These are phyloP conservation scores for Caenorhabditis wallacei DNA, from an alignment of 2,888 invertebrate genomes.

Conservation along the genomic window DNA sequence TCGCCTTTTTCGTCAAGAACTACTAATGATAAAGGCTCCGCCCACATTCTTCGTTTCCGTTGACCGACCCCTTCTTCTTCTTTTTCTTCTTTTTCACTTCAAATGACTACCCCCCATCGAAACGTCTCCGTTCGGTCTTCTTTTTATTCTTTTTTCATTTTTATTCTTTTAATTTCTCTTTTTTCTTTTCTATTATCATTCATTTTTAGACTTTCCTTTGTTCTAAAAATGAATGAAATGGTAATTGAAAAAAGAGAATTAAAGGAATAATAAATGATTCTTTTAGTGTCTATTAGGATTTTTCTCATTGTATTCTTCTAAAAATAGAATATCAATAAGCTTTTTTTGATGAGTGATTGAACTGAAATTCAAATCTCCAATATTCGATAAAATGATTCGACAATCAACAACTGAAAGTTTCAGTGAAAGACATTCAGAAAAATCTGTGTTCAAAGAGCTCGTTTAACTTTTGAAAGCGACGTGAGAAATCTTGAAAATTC, in stretches of 20 bases:
- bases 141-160: constrained; percentile 5
- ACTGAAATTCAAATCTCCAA: too few species aligned
- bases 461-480: too few species aligned
- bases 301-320: too few species aligned
- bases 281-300: too few species aligned
- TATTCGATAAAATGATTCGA: too few species aligned
- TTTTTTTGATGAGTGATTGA: too few species aligned
- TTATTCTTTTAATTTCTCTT: too few species aligned
- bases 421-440: too few species aligned
- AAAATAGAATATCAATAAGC: too few species aligned
- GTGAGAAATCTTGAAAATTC: too few species aligned
- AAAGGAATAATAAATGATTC: not conserved
- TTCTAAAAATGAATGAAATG: constrained; percentile 6
- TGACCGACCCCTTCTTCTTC: constrained; percentile 33
- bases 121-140: constrained; percentile 21
- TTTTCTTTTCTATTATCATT: constrained; percentile 7
- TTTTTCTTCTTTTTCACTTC: constrained; percentile 14
- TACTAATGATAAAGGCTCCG: constrained; percentile 32
- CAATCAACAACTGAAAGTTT: too few species aligned
- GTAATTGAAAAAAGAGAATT: not conserved
- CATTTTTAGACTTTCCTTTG: constrained; percentile 12
- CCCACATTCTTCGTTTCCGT: constrained; percentile 10
- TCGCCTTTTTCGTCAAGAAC: constrained; percentile 12
- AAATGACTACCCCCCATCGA: not conserved
- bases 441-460: too few species aligned